Conservation (phyloP, 92 coral and sea anemone species). For the Zoanthus solanderi region DNA sequence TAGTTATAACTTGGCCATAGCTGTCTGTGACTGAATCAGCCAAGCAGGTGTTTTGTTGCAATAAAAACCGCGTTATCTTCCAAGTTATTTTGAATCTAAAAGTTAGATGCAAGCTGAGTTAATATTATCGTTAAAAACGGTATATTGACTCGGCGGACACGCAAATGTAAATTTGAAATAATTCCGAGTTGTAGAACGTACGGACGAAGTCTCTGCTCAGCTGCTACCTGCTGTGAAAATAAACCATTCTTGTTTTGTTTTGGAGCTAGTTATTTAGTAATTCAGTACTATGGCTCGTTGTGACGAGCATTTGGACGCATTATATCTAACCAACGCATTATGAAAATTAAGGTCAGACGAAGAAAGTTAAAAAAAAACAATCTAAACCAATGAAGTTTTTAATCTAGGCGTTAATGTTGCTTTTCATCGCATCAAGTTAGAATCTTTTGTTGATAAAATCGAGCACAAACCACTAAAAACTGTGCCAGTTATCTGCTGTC, state of each 20-base stretch:
- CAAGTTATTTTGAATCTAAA: neutral
- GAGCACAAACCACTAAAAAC: too few species aligned
- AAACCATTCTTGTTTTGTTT: conserved; percentile 15
- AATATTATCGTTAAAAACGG: neutral
- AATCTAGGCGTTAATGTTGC: too few species aligned
- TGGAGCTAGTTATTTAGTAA: neutral
- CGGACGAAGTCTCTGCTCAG: neutral
- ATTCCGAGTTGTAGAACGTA: neutral
- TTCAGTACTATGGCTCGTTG: neutral
- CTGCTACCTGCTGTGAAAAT: conserved; percentile 8
- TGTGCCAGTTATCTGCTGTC: too few species aligned
- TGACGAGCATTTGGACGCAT: too few species aligned
- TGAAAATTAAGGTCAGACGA: neutral
- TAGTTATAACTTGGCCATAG: neutral
- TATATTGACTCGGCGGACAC: neutral
- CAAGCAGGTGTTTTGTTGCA: neutral
- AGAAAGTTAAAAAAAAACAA: conserved; percentile 10
- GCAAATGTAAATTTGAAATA: neutral
- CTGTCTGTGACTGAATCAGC: neutral
- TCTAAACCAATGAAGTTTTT: too few species aligned
- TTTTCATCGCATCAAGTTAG: too few species aligned
- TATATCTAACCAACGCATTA: neutral
- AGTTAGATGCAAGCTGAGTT: neutral
- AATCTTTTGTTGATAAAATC: too few species aligned
- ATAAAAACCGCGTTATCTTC: neutral